Evolutionary conservation across 2,113 vertebrate genomes (phyloP).

Genomic region (Psammodynastes pulverulentus): DNA sequence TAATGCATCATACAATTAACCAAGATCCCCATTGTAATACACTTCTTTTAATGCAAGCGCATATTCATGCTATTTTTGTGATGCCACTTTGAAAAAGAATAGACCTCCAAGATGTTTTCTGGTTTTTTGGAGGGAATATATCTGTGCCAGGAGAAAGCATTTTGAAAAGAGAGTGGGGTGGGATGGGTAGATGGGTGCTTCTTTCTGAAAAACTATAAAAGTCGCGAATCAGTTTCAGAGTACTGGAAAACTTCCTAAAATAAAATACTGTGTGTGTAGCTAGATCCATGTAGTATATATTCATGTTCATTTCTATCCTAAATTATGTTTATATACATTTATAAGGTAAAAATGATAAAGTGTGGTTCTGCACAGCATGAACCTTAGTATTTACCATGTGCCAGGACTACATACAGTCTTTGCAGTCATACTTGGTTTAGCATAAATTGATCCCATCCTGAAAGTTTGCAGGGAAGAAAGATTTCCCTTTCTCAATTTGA

Average conservation of each 20-base stretch:
- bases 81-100: conserved; percentile 44
- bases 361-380: neutral
- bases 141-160: neutral
- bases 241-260: neutral
- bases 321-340: neutral
- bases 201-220: neutral
- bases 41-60: conserved; percentile 47
- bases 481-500: neutral
- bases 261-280: neutral
- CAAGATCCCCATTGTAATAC: conserved; percentile 38
- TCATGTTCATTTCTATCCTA: neutral
- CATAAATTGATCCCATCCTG: neutral
- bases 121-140: neutral
- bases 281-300: neutral
- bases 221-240: neutral
- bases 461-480: neutral
- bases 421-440: neutral
- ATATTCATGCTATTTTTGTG: conserved; percentile 35
- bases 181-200: neutral
- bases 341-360: neutral
- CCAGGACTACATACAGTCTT: neutral
- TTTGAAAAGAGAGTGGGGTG: neutral
- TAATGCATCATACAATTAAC: conserved; percentile 30
- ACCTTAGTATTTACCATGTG: neutral
- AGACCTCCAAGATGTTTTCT: neutral